Percentiles rank a stretch among this genome's conserved stretches.
Conservation (phyloP, 1,140 invertebrate species). For the Lordiphosa clarofinis region DNA sequence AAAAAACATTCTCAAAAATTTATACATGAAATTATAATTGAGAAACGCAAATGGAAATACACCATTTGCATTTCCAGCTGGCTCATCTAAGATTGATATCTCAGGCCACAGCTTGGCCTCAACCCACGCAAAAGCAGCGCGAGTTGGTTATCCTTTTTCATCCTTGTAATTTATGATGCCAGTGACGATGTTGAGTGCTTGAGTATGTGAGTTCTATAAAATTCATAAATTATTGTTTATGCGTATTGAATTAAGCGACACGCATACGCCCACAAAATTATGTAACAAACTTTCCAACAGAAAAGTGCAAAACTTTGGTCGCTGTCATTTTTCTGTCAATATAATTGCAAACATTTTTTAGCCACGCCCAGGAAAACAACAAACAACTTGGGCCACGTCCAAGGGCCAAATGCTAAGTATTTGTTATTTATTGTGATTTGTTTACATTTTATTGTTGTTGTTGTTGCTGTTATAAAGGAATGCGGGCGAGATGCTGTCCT, state of each 20-base stretch:
- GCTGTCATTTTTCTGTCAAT: slow-evolving; percentile 33
- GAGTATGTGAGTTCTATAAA: slow-evolving; percentile 35
- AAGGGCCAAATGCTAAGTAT: slow-evolving; percentile 7
- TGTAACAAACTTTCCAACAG: slow-evolving; percentile 12
- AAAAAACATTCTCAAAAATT: too few relatives aligned
- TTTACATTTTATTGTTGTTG: slow-evolving; percentile 11
- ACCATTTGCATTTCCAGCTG: too few relatives aligned
- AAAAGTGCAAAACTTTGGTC: slow-evolving; percentile 13
- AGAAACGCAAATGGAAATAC: too few relatives aligned
- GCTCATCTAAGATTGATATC: too few relatives aligned
- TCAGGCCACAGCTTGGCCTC: too few relatives aligned
- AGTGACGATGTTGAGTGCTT: slow-evolving; percentile 1
- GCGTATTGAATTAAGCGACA: slow-evolving; percentile 47
- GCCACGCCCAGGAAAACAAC: slow-evolving; percentile 33
- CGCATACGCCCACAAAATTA: slow-evolving; percentile 7
- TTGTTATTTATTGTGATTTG: slow-evolving; percentile 16
- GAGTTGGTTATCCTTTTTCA: too few relatives aligned
- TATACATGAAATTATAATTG: too few relatives aligned
- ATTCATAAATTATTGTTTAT: slow-evolving; percentile 52
- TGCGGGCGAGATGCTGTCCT: slow-evolving; percentile 1
- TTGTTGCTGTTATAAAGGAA: slow-evolving; percentile 1
- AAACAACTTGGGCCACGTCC: slow-evolving; percentile 5
- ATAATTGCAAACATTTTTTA: slow-evolving; percentile 40
- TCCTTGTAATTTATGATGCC: background rate
- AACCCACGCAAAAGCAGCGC: too few relatives aligned